Evolutionary conservation across 2,113 vertebrate genomes (phyloP), one percentile per base, ranked within the genome.

Genomic region (Trichomycterus rosablanca): DNA sequence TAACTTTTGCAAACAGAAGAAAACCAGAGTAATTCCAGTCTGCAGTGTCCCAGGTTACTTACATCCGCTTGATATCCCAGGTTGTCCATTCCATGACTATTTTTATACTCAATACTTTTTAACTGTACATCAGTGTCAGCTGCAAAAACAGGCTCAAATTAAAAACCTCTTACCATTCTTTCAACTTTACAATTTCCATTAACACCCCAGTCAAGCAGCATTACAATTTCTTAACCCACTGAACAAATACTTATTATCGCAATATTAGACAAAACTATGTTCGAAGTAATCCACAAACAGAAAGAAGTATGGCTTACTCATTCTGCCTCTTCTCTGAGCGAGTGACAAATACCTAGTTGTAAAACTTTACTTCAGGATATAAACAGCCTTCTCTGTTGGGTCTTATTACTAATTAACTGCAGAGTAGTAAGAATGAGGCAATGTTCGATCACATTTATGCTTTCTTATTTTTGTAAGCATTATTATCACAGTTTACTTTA

Each of bases 351-450:
- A 66, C 26, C 66, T 60, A n/a, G 39, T 40, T 57, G 40, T 64
- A 58, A 76, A 81, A 12, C 19, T 56, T 63, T 20, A 43, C 28
- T 12, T 61, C 44, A 20, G 72, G 73, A 68, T 63, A 77, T 59
- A 78, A 67, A 54, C 74, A 77, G 66, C 66, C 64, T 73, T 67
- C 14, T 37, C 39, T 45, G 55, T 67, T 61, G 42, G 7, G 45
- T 70, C 59, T 76, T 71, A 84, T 85, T 68, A 86, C 70, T 85
- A 80, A 86, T 80, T 80, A 82, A 86, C 81, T 43, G 60, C 4
- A 32, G 66, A 53, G 16, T 14, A 34, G 28, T 55, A 18, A 51
- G 28, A 7, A n/a, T 14, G 15, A 3, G 15, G 26, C 24, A 49
- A 24, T 42, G 15, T 53, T 49, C 11, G 19, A 16, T 49, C n/a